Base-by-base conservation (phyloP, 2,888 invertebrate genomes). In the Ectropis crepuscularia region DNA sequence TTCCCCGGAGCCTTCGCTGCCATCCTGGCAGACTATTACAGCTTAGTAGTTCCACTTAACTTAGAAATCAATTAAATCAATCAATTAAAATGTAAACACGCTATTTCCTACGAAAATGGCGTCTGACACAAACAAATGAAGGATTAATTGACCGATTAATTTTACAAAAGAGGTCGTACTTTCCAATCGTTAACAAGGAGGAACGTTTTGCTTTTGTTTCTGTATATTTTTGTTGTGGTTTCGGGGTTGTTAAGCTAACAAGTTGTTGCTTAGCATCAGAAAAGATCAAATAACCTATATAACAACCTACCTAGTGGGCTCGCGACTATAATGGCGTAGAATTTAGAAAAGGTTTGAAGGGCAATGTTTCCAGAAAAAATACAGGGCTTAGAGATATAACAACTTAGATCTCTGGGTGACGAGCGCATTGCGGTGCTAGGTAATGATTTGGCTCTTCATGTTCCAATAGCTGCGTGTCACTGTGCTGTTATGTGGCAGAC, bases 11-110 rank as follows among this genome's bases (percentile, higher is more conserved):
- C 41, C 41, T 51, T 51, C 16, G 16, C 75, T 70, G 73, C 79
- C 81, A 84, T 86, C 12, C 67, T 79, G 70, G 59, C 66, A 53
- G 53, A 53, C n/a, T 60, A 9, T 49, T 61, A 48, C 42, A 39
- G 38, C 36, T 42, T 61, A 66, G 53, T 47, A 58, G 46, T 67
- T 57, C 58, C 38, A 43, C 53, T 49, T 63, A 64, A 47, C 54
- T 65, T 65, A 60, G 8, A 39, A 58, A 57, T 62, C 68, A 51
- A 41, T 51, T 38, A 16, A 28, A 51, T 6, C 10, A 61, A 53
- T 42, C 16, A 47, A 43, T 51, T 55, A 38, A 39, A 45, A 57
- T 55, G 5, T 54, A 45, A 39, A 36, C 9, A 16, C 39, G 38
- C 36, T 11, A 55, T 51, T 50, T 51, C 41, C 58, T 59, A 50